phyloP scores from a whole-genome alignment of 2,888 invertebrate genomes.

The Drosophila antonietae region DNA sequence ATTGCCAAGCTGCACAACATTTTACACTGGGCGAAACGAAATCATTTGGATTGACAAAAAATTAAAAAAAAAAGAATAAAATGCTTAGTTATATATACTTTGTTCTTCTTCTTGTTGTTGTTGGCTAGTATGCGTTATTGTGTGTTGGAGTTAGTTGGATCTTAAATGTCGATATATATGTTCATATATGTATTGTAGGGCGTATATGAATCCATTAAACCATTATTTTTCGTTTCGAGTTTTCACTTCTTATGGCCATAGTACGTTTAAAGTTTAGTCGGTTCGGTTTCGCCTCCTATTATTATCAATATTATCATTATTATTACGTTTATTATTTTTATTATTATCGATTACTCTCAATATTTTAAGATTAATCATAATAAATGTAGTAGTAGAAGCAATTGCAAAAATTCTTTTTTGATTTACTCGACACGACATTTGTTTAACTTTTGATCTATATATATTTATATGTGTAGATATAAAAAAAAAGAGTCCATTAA shows the following conservation, averaged over 20 bases:
- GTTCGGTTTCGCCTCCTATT: constrained; percentile 36
- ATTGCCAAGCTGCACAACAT: constrained; percentile 47
- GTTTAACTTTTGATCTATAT: constrained; percentile 1
- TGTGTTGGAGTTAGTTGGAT: constrained; percentile 59
- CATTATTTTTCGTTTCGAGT: constrained; percentile 71
- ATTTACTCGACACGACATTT: constrained; percentile 18
- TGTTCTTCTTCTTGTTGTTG: constrained; percentile 42
- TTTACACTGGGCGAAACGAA: constrained; percentile 65
- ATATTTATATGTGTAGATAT: constrained; percentile 13
- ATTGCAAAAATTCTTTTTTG: constrained; percentile 38
- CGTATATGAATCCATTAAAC: constrained; percentile 28
- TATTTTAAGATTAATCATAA: constrained; percentile 28
- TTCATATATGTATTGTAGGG: constrained; percentile 12
- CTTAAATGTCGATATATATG: constrained; percentile 52
- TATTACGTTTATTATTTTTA: constrained; percentile 28
- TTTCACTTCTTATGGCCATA: constrained; percentile 67
- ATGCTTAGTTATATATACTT: constrained; percentile 49
- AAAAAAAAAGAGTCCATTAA: constrained; percentile 41
- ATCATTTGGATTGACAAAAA: constrained; percentile 15
- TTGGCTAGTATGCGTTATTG: constrained; percentile 75
- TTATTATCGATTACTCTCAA: constrained; percentile 9
- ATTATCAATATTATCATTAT: constrained; percentile 27
- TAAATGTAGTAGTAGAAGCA: constrained; percentile 30
- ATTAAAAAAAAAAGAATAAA: constrained; percentile 39
- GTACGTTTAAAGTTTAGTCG: constrained; percentile 52